Evolutionary conservation across 2,888 invertebrate species (phyloP).

Genomic region (Sceliomorpha sp.): DNA sequence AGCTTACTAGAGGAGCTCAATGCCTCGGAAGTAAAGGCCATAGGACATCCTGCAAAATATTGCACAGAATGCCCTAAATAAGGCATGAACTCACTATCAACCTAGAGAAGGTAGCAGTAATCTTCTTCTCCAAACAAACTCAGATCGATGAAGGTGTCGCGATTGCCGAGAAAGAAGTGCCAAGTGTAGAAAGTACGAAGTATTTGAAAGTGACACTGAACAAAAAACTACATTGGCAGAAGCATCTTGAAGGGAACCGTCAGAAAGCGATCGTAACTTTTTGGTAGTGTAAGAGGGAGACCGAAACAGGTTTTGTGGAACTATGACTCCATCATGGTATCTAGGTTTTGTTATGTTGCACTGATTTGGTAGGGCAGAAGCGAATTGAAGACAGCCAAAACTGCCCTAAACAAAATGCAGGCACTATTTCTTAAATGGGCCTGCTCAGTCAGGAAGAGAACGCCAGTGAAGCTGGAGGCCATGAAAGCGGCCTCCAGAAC

Average conservation of each 20-base stretch:
- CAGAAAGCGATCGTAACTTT: conserved; percentile 5
- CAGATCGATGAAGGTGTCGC: neutral
- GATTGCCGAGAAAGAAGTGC: neutral
- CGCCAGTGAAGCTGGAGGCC: too few species aligned
- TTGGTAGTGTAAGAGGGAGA: conserved; percentile 12
- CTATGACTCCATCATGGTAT: neutral
- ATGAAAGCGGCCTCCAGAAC: too few species aligned
- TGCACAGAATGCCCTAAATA: too few species aligned
- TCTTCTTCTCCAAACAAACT: conserved; percentile 9
- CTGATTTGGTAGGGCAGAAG: neutral
- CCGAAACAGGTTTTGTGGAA: conserved; percentile 3
- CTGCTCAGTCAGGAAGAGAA: too few species aligned
- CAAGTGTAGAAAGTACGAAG: too few species aligned
- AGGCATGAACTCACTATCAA: too few species aligned
- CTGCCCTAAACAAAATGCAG: neutral
- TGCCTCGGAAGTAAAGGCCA: conserved; percentile 1
- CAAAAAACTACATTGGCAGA: conserved; percentile 1
- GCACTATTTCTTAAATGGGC: too few species aligned
- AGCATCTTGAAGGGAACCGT: neutral
- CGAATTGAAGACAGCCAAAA: too few species aligned
- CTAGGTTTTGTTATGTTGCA: too few species aligned
- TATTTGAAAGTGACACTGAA: conserved; percentile 8
- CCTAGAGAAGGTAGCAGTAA: neutral
- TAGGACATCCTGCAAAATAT: neutral
- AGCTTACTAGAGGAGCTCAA: neutral